A percentile compares a stretch with the other conserved stretches of the same genome.
Evolutionary conservation across 2,113 vertebrate species (phyloP).

Genomic region (Ochotona princeps): DNA sequence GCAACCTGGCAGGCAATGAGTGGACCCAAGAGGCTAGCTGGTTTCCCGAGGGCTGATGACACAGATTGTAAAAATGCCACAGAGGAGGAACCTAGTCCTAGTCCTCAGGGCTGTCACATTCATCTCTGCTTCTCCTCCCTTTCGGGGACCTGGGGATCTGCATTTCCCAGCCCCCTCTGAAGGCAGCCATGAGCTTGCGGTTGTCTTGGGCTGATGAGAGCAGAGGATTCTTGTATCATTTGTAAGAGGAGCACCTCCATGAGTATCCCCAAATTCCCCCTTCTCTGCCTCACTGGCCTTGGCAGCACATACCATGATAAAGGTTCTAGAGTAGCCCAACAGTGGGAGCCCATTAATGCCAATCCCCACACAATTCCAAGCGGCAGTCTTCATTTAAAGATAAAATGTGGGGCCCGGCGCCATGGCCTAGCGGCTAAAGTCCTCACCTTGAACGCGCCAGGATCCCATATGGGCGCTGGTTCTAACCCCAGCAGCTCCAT

Average conservation of each 20-base stretch:
- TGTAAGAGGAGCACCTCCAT: neutral
- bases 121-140: neutral
- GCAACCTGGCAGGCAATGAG: no score
- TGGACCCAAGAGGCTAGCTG: no score
- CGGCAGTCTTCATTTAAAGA: neutral
- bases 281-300: neutral
- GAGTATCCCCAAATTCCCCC: neutral
- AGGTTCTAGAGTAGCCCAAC: neutral
- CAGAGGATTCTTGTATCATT: neutral
- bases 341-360: neutral
- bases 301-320: neutral
- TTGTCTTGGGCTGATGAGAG: neutral
- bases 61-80: neutral
- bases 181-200: no score
- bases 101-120: neutral
- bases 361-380: neutral
- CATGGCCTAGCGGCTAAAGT: no score
- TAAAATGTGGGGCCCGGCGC: no score
- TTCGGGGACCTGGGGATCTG: no score
- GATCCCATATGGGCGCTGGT: no score
- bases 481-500: no score
- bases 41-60: neutral
- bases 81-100: neutral
- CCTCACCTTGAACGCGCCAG: no score
- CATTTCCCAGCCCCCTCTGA: neutral